Percentiles rank a stretch among this genome's conserved stretches.
Evolutionary conservation across 2,113 vertebrate species (phyloP).

Genomic region (Callipepla squamata): DNA sequence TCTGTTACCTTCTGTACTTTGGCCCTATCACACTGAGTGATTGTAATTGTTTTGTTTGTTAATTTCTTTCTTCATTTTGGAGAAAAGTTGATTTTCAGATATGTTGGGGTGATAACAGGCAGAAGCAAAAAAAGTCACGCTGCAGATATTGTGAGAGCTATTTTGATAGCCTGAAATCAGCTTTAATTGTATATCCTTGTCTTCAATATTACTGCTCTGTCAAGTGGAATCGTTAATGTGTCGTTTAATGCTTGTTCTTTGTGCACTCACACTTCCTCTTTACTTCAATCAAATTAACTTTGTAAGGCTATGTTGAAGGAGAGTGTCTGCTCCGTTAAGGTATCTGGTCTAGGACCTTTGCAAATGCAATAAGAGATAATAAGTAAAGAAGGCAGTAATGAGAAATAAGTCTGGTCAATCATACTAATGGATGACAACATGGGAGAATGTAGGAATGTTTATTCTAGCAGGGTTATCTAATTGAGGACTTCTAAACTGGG

Average conservation of each 20-base stretch:
- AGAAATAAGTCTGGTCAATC: background rate
- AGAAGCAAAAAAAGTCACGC: background rate
- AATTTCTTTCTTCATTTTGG: background rate
- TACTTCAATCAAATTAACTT: background rate
- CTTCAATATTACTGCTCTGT: background rate
- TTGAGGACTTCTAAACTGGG: background rate
- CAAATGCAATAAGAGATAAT: background rate
- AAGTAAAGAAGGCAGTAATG: background rate
- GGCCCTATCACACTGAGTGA: background rate
- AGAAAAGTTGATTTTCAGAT: background rate
- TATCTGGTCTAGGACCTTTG: background rate
- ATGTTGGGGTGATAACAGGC: background rate
- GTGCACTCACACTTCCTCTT: background rate
- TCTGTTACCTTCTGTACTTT: accelerated
- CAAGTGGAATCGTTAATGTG: background rate
- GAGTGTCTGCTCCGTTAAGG: background rate
- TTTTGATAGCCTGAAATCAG: background rate
- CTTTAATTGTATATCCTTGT: background rate
- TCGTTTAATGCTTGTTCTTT: background rate
- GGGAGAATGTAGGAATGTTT: background rate
- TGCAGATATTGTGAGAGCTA: background rate
- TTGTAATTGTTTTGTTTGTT: background rate
- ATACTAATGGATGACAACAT: background rate
- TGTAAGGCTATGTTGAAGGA: background rate
- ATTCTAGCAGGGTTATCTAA: background rate